Evolutionary conservation across 2,888 invertebrate species (phyloP).

Genomic region (Eulithis prunata): DNA sequence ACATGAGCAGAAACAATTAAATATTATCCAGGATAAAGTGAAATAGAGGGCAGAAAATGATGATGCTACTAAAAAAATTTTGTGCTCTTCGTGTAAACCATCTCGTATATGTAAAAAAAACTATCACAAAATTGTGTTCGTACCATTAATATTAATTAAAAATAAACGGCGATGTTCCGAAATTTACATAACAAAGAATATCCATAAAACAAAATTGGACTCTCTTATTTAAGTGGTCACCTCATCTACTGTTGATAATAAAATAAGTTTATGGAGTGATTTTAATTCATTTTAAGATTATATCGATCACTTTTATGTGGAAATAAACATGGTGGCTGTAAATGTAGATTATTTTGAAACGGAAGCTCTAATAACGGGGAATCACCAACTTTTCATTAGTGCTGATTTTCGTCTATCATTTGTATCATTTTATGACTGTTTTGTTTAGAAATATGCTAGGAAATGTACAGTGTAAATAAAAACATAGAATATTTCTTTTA

Average conservation of each 20-base stretch:
- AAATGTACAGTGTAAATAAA: no score
- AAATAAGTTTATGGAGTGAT: slow-evolving; percentile 41
- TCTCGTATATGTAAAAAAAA: no score
- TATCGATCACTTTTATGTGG: slow-evolving; percentile 41
- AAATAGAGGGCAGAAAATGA: no score
- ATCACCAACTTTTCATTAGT: no score
- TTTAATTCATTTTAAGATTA: slow-evolving; percentile 41
- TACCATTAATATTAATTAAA: slow-evolving; percentile 38
- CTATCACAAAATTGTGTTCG: slow-evolving; percentile 16
- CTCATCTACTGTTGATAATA: slow-evolving; percentile 40
- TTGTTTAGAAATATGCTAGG: no score
- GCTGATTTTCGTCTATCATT: no score
- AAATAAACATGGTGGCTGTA: slow-evolving; percentile 37
- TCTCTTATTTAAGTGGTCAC: slow-evolving; percentile 30
- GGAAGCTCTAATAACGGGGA: slow-evolving; percentile 30
- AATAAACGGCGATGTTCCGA: slow-evolving; percentile 30
- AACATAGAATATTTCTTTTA: no score
- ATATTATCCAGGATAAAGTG: no score
- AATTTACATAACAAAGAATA: slow-evolving; percentile 41
- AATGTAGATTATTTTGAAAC: slow-evolving; percentile 36
- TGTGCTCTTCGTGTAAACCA: no score
- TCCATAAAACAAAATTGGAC: slow-evolving; percentile 41
- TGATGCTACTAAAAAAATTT: no score
- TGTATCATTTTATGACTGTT: no score
- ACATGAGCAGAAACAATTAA: no score